Evolutionary conservation across 2,888 invertebrate species (phyloP).

Genomic region (Caenorhabditis plicata): DNA sequence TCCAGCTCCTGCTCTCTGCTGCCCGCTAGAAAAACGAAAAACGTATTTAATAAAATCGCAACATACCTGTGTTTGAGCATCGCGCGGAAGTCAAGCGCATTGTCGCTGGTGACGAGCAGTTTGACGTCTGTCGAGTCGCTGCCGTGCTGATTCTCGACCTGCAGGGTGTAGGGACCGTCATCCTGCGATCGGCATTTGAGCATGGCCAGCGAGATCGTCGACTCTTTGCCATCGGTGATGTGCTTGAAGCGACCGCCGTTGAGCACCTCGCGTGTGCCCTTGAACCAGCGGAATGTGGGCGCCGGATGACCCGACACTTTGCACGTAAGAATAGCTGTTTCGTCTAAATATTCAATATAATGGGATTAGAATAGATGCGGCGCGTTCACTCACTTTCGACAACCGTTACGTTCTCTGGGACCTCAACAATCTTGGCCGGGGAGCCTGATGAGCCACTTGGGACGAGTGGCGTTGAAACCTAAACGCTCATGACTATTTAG

Average conservation of each 20-base stretch:
- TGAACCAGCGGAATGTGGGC: conserved; percentile 76
- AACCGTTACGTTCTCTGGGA: conserved; percentile 90
- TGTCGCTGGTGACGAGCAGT: conserved; percentile 78
- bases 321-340: conserved; percentile 87
- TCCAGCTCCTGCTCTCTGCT: conserved; percentile 1
- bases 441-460: conserved; percentile 72
- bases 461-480: conserved; percentile 76
- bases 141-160: conserved; percentile 88
- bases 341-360: conserved; percentile 71
- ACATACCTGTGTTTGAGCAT: conserved; percentile 82
- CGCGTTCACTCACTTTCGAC: conserved; percentile 89
- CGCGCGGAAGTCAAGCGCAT: conserved; percentile 89
- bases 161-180: conserved; percentile 79
- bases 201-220: conserved; percentile 88
- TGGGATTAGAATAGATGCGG: not conserved
- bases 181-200: conserved; percentile 87
- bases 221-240: conserved; percentile 88
- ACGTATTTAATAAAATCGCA: not conserved
- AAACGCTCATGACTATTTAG: conserved; percentile 72
- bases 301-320: conserved; percentile 91
- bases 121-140: conserved; percentile 93
- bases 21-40: conserved; percentile 4
- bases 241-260: conserved; percentile 94
- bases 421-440: conserved; percentile 82
- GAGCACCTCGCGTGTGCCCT: conserved; percentile 68